These are phyloP conservation scores for Ophiodon elongatus DNA, from an alignment of 2,113 vertebrate genomes.

Conservation along the genomic window DNA sequence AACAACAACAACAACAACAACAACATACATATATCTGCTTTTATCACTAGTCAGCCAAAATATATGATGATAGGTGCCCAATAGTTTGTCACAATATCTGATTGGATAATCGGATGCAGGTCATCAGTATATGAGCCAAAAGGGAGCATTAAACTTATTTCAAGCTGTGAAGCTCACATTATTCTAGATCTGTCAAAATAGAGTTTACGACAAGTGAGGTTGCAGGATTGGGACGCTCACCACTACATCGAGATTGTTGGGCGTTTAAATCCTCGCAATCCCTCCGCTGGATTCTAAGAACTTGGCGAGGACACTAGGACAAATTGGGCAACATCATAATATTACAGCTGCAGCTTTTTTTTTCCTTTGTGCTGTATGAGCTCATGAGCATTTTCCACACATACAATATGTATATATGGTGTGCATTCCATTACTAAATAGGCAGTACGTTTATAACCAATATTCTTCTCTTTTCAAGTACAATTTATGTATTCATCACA, in stretches of 20 bases:
- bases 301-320: conserved; percentile 18
- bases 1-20: neutral
- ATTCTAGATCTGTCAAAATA: conserved; percentile 27
- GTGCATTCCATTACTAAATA: neutral
- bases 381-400: conserved; percentile 37
- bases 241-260: conserved; percentile 53
- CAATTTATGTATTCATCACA: neutral
- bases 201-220: conserved; percentile 39
- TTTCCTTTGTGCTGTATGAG: conserved; percentile 33
- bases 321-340: conserved; percentile 46
- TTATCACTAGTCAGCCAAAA: neutral
- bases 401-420: conserved; percentile 11
- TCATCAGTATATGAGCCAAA: neutral
- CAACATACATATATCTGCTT: neutral
- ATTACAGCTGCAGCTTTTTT: conserved; percentile 31
- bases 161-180: neutral
- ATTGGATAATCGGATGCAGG: neutral
- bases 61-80: neutral
- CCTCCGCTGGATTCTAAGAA: conserved; percentile 39
- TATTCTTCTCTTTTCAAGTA: neutral
- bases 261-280: conserved; percentile 48
- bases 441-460: neutral
- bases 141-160: neutral
- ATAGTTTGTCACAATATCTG: neutral
- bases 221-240: conserved; percentile 44